Conservation (phyloP, 2,113 vertebrate genomes). For the Tylochromis polylepis region DNA sequence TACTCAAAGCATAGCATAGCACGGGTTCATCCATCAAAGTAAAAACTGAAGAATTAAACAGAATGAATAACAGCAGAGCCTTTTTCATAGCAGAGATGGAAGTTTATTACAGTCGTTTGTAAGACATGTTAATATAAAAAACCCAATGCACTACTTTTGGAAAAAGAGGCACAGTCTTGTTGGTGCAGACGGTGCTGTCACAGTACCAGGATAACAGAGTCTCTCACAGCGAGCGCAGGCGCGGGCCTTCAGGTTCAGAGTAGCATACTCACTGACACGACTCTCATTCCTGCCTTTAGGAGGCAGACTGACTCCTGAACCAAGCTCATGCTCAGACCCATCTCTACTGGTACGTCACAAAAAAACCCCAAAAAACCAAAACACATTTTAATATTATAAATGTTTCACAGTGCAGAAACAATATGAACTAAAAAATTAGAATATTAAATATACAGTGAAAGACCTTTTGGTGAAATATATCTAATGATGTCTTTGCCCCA, state of each 20-base stretch:
- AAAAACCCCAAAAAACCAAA: not conserved
- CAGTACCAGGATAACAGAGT: not conserved
- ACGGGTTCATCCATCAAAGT: constrained; percentile 10
- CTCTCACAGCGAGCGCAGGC: not conserved
- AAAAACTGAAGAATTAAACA: not conserved
- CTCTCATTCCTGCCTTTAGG: not conserved
- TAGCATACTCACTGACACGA: not conserved
- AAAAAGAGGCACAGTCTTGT: not conserved
- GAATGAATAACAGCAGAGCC: not conserved
- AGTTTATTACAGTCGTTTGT: not conserved
- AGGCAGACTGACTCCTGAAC: not conserved
- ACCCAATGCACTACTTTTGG: not conserved
- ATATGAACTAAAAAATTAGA: constrained; percentile 19
- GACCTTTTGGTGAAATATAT: not conserved
- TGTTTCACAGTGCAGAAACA: constrained; percentile 72
- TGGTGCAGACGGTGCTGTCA: not conserved
- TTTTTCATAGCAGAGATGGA: not conserved
- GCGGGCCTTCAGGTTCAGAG: no score
- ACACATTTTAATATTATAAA: constrained; percentile 52
- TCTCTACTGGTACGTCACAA: not conserved
- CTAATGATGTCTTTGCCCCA: not conserved
- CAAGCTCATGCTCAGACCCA: not conserved
- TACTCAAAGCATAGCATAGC: constrained; percentile 11
- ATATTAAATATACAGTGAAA: constrained; percentile 45
- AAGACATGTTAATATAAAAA: not conserved